Base-by-base conservation (phyloP, 2,888 invertebrate species). In the Diploptera punctata region DNA sequence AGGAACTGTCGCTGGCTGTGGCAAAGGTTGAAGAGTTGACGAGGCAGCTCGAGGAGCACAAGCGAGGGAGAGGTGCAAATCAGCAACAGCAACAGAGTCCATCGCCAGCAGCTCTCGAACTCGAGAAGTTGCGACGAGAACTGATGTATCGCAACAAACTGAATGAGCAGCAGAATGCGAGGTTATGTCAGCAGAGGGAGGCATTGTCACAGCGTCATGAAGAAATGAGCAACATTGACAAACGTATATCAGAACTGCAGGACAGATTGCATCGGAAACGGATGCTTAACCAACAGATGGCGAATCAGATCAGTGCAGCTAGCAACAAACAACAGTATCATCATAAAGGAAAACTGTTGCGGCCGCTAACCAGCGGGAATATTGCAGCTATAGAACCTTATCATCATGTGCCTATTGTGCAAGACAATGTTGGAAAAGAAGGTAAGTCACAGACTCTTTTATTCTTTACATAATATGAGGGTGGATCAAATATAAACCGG, bases 1-100 rank as follows among this genome's bases (percentile, higher is more conserved):
- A 97, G 84, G 98, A 98, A 85, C 86, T 99, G 75, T 94, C 96
- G 72, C 86, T 97, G 87, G 98, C 98, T n/a, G 97, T 98, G 81
- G 94, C 95, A 80, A 97, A 97, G 85, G 98, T 98, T 81, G 98
- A 99, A 81, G 96, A 97, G 84, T 87, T 99, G 81, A 97, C 97
- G 76, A 86, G 93, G 79, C 98, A 99, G 85, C 87, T 99, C 77
- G 98, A 99, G 82, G 97, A 98, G 80, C 85, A 99, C 78, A 81
- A 86, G 71, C 86, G 94, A 73, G 87, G 88, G 52, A 78, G 84
- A 18, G 74, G 78, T 89, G 91, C 71, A 84, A 92, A 81, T 86
- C 86, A 57, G 88, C 87, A 78, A 86, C 87, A 5, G 84, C 73
- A 83, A 77, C 77, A 78, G 78, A 38, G 71, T 49, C 18, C 78